Evolutionary conservation across 2,113 vertebrate species (phyloP).

Genomic region (Coregonus clupeaformis): DNA sequence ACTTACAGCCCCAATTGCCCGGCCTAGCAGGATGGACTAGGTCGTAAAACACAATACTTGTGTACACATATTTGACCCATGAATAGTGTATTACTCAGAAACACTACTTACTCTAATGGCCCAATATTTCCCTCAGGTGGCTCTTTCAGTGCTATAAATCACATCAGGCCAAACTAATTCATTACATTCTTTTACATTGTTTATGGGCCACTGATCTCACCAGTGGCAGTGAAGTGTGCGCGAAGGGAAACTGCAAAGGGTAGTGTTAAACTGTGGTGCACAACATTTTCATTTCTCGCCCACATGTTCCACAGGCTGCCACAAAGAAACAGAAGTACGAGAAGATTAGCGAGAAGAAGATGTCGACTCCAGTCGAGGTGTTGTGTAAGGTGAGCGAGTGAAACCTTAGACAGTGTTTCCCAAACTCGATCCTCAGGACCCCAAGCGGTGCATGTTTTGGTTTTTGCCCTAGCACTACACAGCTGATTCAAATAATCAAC

Average conservation of each 20-base stretch:
- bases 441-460: too few relatives aligned
- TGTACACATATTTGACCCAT: too few relatives aligned
- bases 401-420: background rate
- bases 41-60: too few relatives aligned
- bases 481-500: too few relatives aligned
- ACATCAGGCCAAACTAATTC: too few relatives aligned
- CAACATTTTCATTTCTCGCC: conserved; percentile 64
- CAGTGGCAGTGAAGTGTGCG: too few relatives aligned
- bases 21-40: too few relatives aligned
- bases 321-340: conserved; percentile 99
- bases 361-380: conserved; percentile 99
- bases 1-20: too few relatives aligned
- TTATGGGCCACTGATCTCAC: background rate
- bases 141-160: background rate
- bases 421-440: too few relatives aligned
- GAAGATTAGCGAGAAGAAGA: conserved; percentile 99
- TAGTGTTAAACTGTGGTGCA: conserved; percentile 49
- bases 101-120: too few relatives aligned
- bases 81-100: too few relatives aligned
- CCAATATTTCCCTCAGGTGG: background rate
- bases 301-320: conserved; percentile 85
- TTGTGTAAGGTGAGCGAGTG: conserved; percentile 94
- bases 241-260: background rate
- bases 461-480: too few relatives aligned
- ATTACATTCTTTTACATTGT: background rate